These are phyloP conservation scores for Watsonalla cultraria DNA, from an alignment of 2,888 invertebrate genomes.

Conservation along the genomic window DNA sequence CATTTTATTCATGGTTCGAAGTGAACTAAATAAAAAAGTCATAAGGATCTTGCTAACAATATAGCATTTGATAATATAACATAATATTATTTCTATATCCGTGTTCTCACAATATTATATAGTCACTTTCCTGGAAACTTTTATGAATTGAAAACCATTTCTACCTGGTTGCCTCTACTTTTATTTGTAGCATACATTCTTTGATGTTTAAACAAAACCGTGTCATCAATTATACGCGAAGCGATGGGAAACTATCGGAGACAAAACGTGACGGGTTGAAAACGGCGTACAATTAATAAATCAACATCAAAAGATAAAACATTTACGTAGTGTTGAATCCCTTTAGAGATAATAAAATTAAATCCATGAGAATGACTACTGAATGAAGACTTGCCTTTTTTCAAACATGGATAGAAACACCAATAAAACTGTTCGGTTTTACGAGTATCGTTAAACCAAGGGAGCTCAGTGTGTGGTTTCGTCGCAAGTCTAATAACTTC, in stretches of 20 bases:
- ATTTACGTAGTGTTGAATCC: neutral
- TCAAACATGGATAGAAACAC: slow-evolving; percentile 37
- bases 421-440: slow-evolving; percentile 63
- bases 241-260: neutral
- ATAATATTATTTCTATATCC: no score
- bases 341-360: neutral
- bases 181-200: neutral
- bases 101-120: no score
- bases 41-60: no score
- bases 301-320: neutral
- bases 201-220: slow-evolving; percentile 1
- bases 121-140: no score
- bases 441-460: slow-evolving; percentile 55
- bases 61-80: no score
- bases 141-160: no score
- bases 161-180: neutral
- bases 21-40: no score
- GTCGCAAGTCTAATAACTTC: slow-evolving; percentile 34
- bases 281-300: neutral
- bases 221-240: neutral
- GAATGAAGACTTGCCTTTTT: slow-evolving; percentile 25
- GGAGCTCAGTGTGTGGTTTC: slow-evolving; percentile 45
- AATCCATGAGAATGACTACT: neutral
- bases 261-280: neutral
- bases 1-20: no score